These are phyloP conservation scores for Aphelenchoides fujianensis DNA, from an alignment of 1,140 invertebrate genomes.

Conservation along the genomic window DNA sequence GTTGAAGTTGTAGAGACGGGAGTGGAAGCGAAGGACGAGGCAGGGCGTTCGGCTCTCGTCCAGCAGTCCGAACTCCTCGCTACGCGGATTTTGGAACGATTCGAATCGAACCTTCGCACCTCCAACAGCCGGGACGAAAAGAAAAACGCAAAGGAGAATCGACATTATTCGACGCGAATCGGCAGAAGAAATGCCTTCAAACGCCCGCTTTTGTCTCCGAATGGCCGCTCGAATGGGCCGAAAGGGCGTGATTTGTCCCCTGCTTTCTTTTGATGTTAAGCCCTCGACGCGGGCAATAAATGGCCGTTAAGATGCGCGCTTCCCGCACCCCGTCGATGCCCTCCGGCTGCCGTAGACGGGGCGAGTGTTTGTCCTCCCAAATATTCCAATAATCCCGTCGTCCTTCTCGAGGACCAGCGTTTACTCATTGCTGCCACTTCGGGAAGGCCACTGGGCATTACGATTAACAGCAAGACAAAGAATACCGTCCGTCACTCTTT, in stretches of 20 bases:
- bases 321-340: too few species aligned
- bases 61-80: constrained; percentile 33
- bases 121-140: neutral
- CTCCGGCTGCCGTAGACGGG: too few species aligned
- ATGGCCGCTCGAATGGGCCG: neutral
- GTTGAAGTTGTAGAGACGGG: constrained; percentile 35
- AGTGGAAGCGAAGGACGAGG: constrained; percentile 24
- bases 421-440: too few species aligned
- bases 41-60: constrained; percentile 22
- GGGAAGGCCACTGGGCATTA: too few species aligned
- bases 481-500: too few species aligned
- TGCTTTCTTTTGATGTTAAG: neutral
- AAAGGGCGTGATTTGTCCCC: neutral
- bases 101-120: neutral
- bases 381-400: too few species aligned
- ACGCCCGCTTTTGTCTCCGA: neutral
- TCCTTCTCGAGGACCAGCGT: neutral
- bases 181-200: neutral
- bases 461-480: too few species aligned
- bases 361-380: too few species aligned
- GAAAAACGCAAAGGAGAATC: neutral
- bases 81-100: constrained; percentile 31
- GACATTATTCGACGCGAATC: constrained; percentile 6
- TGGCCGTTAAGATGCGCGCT: too few species aligned
- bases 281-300: neutral